Evolutionary conservation across 2,888 invertebrate genomes (phyloP).

Genomic region (Pandemis cinnamomeana): DNA sequence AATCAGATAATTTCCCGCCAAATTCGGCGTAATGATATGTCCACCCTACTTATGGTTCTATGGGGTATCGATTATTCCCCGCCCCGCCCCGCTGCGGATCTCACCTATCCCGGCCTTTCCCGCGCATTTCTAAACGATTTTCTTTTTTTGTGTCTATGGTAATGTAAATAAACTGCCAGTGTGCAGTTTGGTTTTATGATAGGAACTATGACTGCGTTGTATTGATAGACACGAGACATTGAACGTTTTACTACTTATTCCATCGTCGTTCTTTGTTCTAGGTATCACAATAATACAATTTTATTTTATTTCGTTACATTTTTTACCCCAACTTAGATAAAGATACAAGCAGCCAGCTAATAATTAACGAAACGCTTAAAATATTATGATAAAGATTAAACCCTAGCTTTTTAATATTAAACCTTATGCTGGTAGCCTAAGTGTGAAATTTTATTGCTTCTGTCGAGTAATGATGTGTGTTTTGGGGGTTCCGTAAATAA

Average conservation of each 20-base stretch:
- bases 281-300: neutral
- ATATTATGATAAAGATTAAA: neutral
- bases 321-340: neutral
- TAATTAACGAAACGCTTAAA: neutral
- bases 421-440: neutral
- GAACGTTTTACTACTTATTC: neutral
- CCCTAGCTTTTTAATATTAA: neutral
- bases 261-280: neutral
- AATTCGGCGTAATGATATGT: constrained; percentile 35
- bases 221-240: neutral
- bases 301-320: neutral
- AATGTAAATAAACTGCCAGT: constrained; percentile 11
- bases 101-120: constrained; percentile 34
- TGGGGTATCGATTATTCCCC: constrained; percentile 44
- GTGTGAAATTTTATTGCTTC: neutral
- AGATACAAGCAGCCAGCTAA: neutral
- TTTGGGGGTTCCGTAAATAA: neutral
- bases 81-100: constrained; percentile 38
- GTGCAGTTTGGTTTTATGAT: neutral
- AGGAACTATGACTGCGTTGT: neutral
- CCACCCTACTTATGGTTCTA: constrained; percentile 42
- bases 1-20: constrained; percentile 27
- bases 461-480: neutral
- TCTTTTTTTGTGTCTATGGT: constrained; percentile 8
- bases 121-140: constrained; percentile 30